Evolutionary conservation across 2,797 vertebrate species (phyloP).

Genomic region (Catostomus latipinnis): DNA sequence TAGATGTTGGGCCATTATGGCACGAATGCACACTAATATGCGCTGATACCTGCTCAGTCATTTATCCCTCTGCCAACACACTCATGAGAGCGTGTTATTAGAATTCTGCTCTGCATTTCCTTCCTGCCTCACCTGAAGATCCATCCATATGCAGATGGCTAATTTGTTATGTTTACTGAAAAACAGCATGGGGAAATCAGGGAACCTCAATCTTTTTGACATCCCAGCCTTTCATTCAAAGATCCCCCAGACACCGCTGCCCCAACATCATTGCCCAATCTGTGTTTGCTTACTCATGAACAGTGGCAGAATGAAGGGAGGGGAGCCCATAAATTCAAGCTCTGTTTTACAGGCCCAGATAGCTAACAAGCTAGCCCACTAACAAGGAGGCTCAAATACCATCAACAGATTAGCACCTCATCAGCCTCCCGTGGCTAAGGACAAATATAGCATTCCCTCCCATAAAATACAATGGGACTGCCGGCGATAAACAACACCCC

Average conservation of each 20-base stretch:
- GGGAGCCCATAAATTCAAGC: slow-evolving; percentile 78
- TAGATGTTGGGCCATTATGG: no score
- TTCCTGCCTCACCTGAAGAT: slow-evolving; percentile 71
- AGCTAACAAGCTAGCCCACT: slow-evolving; percentile 77
- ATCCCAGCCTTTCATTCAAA: slow-evolving; percentile 58
- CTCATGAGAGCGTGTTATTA: no score
- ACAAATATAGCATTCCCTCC: slow-evolving; percentile 87
- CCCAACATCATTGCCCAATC: slow-evolving; percentile 75
- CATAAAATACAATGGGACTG: slow-evolving; percentile 83
- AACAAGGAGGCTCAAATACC: slow-evolving; percentile 78
- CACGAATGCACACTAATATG: no score
- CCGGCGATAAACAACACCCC: slow-evolving; percentile 86
- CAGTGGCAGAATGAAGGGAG: slow-evolving; percentile 70
- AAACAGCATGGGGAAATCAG: slow-evolving; percentile 65
- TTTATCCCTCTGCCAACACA: background rate
- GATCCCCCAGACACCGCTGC: slow-evolving; percentile 65
- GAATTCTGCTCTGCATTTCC: slow-evolving; percentile 59
- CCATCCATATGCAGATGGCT: slow-evolving; percentile 79
- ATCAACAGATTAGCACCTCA: slow-evolving; percentile 90
- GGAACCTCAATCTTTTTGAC: slow-evolving; percentile 53
- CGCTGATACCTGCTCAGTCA: background rate
- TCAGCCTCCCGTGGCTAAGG: slow-evolving; percentile 87
- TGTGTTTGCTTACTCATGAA: slow-evolving; percentile 83
- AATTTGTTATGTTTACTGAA: slow-evolving; percentile 76
- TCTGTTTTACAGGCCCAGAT: slow-evolving; percentile 74